Evolutionary conservation across 2,888 invertebrate genomes (phyloP).

Genomic region (Yponomeuta plumbellus): DNA sequence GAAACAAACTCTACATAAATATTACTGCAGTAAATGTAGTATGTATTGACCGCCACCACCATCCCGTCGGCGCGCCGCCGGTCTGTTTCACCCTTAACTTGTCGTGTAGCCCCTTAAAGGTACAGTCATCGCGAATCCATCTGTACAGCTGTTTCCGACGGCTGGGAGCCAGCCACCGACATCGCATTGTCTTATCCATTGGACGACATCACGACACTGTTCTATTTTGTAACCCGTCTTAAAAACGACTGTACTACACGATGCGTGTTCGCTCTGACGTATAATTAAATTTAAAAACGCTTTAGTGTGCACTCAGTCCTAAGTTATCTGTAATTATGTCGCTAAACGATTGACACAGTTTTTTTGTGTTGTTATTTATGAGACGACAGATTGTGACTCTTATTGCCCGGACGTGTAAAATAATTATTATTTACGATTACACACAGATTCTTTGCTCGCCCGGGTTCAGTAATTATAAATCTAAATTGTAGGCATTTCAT

Average conservation of each 20-base stretch:
- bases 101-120: too few species aligned
- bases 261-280: not conserved
- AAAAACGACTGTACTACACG: conserved; percentile 48
- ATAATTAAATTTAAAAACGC: not conserved
- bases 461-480: not conserved
- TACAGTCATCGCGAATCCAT: conserved; percentile 47
- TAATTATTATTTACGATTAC: too few species aligned
- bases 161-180: conserved; percentile 22
- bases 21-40: too few species aligned
- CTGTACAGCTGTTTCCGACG: conserved; percentile 60
- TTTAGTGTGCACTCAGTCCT: too few species aligned
- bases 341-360: not conserved
- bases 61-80: too few species aligned
- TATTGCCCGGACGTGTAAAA: too few species aligned
- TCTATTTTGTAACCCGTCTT: conserved; percentile 45
- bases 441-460: not conserved
- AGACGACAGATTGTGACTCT: not conserved
- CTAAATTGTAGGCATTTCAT: not conserved
- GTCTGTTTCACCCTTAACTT: too few species aligned
- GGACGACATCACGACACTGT: conserved; percentile 34
- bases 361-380: not conserved
- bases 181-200: conserved; percentile 55
- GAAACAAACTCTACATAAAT: too few species aligned
- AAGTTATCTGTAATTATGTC: not conserved
- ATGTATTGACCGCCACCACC: too few species aligned